phyloP scores from a whole-genome alignment of 2,797 vertebrate species.

The Serranus cabrilla region DNA sequence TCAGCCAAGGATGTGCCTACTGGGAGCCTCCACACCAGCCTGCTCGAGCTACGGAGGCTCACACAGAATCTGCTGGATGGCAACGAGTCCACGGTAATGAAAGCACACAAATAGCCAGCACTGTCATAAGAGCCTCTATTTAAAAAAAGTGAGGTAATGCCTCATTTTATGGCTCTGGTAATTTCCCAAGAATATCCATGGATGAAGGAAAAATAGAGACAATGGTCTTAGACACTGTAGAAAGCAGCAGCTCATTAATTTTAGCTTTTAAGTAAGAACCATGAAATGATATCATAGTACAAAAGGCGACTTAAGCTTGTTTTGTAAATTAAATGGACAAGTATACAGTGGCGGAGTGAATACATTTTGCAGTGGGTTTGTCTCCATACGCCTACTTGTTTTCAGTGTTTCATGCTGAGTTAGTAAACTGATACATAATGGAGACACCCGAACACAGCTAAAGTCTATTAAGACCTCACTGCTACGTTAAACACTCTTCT shows the following conservation, averaged over 20 bases:
- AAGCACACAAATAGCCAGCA: neutral
- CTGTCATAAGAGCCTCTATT: no score
- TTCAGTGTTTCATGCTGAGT: neutral
- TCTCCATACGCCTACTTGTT: neutral
- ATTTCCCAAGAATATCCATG: neutral
- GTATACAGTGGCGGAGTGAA: neutral
- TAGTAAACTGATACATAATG: neutral
- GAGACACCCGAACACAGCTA: neutral
- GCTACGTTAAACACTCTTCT: neutral
- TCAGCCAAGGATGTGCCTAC: slow-evolving; percentile 96
- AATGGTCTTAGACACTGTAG: neutral
- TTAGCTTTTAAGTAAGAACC: neutral
- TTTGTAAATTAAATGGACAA: neutral
- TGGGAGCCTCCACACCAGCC: slow-evolving; percentile 91
- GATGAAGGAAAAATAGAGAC: neutral
- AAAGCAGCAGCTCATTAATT: neutral
- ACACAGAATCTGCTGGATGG: slow-evolving; percentile 95
- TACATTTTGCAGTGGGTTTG: neutral
- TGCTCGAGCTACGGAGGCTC: slow-evolving; percentile 94
- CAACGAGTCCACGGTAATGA: slow-evolving; percentile 92
- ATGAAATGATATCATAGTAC: neutral
- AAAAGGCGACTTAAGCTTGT: neutral
- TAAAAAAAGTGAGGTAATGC: neutral
- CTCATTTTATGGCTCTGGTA: neutral
- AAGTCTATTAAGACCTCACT: neutral